Base-by-base conservation (phyloP, 53 echinoderm and acorn worm genomes). In the Echinometra lucunter region DNA sequence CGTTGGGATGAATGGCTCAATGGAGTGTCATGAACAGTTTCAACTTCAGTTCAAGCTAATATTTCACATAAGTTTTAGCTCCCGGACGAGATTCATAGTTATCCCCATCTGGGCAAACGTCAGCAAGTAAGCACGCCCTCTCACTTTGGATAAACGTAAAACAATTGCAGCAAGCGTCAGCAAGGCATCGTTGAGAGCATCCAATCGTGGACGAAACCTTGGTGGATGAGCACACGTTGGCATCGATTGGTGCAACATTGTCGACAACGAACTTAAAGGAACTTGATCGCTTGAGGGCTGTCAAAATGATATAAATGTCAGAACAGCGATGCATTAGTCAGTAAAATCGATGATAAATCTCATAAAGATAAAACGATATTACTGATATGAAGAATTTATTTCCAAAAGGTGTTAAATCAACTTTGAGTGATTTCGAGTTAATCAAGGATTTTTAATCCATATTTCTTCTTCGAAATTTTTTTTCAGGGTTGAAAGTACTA, bases 91-190 rank as follows among this genome's bases (percentile, higher is more conserved):
- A 13, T 7, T 13, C n/a, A 85, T 45, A 85, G 49, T 85, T 85
- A 10, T 45, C 16, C 2, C 3, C 53, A 11, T 18, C 8, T 18
- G 21, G 47, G 49, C 85, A 85, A 6, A 45, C 49, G 9, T 9
- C 30, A 13, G 49, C 85, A 47, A 85, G 49, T 49, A 85, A 85
- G 30, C 85, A 85, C 49, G 49, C n/a, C 30, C 85, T 85, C 16
- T 85, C 85, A 6, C 30, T 27, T 15, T 10, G 27, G 53, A 85
- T 85, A 40, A 85, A 49, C n/a, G 85, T 85, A 30, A 85, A 85
- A 49, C 85, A 85, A 1, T n/a, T 49, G 37, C 49, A 85, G 3
- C 10, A 2, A 28, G n/a, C n/a, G 2, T 85, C 49, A 1, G 30
- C 53, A 11, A 85, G 49, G 30, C 85, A 85, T 6, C 44, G 85